Conservation (phyloP, 2,888 invertebrate species). For the Drosophila phalerata region DNA sequence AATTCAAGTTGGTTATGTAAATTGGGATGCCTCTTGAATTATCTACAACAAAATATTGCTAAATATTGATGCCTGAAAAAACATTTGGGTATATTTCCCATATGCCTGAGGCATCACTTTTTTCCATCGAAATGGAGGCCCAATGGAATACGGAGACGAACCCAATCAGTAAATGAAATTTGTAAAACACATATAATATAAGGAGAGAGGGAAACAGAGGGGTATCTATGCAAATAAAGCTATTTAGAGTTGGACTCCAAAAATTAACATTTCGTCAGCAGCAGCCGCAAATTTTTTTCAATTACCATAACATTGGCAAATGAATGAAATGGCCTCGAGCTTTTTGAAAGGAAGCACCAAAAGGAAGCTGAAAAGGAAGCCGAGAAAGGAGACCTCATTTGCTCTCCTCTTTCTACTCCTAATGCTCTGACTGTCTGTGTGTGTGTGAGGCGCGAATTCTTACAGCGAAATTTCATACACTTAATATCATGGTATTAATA, state of each 20-base stretch:
- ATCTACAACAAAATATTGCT: slow-evolving; percentile 7
- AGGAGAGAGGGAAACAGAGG: background rate
- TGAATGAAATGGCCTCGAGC: slow-evolving; percentile 32
- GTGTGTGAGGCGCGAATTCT: background rate
- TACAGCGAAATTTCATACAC: background rate
- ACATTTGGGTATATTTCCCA: slow-evolving; percentile 43
- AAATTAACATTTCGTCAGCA: slow-evolving; percentile 60
- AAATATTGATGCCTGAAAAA: slow-evolving; percentile 9
- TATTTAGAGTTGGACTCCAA: slow-evolving; percentile 37
- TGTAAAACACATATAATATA: background rate
- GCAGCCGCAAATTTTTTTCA: slow-evolving; percentile 27
- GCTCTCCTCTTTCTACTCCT: slow-evolving; percentile 8
- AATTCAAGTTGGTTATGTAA: slow-evolving; percentile 12
- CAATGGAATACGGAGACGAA: slow-evolving; percentile 9
- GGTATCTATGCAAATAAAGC: slow-evolving; percentile 54
- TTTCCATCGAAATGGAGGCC: background rate
- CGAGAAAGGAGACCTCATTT: slow-evolving; percentile 14
- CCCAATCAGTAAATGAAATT: slow-evolving; percentile 57
- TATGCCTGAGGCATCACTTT: slow-evolving; percentile 41
- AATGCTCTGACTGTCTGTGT: background rate
- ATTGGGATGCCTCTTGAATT: slow-evolving; percentile 8
- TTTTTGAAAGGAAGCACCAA: background rate
- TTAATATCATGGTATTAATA: background rate
- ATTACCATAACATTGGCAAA: slow-evolving; percentile 37
- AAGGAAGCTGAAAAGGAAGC: background rate